These are phyloP conservation scores for Cassiopea andromeda DNA, from an alignment of 30 jellyfish, hydroid and myxozoan genomes.

Conservation along the genomic window DNA sequence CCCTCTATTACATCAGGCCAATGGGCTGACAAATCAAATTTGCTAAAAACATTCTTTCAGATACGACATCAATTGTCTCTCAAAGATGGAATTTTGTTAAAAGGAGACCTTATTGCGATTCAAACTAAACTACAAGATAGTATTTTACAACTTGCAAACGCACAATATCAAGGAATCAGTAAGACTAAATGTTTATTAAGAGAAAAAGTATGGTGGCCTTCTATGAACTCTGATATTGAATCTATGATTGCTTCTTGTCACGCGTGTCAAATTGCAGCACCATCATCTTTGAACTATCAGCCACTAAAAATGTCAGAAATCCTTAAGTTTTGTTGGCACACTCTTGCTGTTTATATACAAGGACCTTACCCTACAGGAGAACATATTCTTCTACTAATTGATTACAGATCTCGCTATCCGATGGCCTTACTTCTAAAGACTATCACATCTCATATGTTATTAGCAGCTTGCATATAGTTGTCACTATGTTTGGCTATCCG, in stretches of 20 bases:
- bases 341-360: slow-evolving; percentile 9
- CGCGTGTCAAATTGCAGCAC: slow-evolving; percentile 40
- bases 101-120: slow-evolving; percentile 12
- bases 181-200: slow-evolving; percentile 15
- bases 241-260: not conserved
- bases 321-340: slow-evolving; percentile 12
- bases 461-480: not conserved
- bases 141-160: not conserved
- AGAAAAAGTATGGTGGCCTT: slow-evolving; percentile 47
- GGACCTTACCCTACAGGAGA: slow-evolving; percentile 42
- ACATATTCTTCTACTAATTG: slow-evolving; percentile 20
- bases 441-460: not conserved
- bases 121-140: slow-evolving; percentile 17
- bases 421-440: not conserved
- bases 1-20: not conserved
- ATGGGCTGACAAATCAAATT: not conserved
- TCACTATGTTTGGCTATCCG: slow-evolving; percentile 9
- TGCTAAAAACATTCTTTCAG: not conserved
- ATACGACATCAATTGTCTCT: slow-evolving; percentile 10
- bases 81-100: not conserved
- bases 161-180: slow-evolving; percentile 4
- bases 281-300: slow-evolving; percentile 4
- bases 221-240: slow-evolving; percentile 39
- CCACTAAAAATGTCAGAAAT: slow-evolving; percentile 27
- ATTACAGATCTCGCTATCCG: slow-evolving; percentile 25